A percentile compares a stretch with the other conserved stretches of the same genome.
Evolutionary conservation across 2,797 vertebrate genomes (phyloP).

Genomic region (Hirundo rustica): DNA sequence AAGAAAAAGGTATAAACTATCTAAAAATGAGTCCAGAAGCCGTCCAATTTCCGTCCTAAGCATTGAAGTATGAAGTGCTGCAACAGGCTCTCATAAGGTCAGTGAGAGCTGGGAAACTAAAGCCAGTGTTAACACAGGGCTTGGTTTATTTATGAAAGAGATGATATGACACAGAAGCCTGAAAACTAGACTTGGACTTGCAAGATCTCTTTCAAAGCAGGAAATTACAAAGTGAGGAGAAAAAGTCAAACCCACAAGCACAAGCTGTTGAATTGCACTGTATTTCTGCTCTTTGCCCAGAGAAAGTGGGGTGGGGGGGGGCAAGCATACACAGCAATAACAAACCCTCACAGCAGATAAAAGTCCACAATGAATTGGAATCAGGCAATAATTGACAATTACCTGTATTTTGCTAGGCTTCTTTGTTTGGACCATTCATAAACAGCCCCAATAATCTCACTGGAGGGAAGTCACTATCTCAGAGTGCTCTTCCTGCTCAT

Average conservation of each 20-base stretch:
- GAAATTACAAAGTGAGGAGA: neutral
- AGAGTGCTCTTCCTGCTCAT: neutral
- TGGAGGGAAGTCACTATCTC: neutral
- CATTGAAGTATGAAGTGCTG: neutral
- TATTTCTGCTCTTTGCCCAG: neutral
- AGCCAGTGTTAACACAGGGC: neutral
- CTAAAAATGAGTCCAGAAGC: neutral
- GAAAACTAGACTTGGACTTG: neutral
- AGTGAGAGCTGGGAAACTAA: neutral
- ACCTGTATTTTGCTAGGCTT: neutral
- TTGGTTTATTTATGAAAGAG: neutral
- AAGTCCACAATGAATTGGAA: neutral
- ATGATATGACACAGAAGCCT: neutral
- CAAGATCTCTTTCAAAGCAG: neutral
- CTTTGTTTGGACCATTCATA: slow-evolving; percentile 2
- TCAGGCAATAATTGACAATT: neutral
- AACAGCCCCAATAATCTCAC: neutral
- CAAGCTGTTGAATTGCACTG: neutral
- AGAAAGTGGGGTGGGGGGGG: neutral
- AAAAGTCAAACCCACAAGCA: neutral
- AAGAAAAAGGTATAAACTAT: neutral
- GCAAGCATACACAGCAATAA: fast-evolving
- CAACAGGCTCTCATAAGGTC: neutral
- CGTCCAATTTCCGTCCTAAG: neutral
- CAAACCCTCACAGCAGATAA: neutral